Evolutionary conservation across 2,113 vertebrate species (phyloP).

Genomic region (Camelus dromedarius): DNA sequence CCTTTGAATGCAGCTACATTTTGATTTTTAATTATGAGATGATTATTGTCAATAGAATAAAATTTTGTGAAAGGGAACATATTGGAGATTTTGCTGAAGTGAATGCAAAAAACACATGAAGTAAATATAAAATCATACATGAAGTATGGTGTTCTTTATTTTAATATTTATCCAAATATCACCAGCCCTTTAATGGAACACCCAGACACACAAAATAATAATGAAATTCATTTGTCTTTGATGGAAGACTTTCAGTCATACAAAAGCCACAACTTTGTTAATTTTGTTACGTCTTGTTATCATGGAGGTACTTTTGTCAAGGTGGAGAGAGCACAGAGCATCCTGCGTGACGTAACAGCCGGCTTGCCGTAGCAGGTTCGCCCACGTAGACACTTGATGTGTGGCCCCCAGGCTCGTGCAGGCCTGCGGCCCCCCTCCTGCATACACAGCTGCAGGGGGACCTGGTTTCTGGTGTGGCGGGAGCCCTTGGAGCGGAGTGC

Average conservation of each 20-base stretch:
- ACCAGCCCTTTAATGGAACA: not conserved
- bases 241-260: not conserved
- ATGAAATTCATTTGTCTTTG: not conserved
- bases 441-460: accelerated
- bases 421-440: too few relatives aligned
- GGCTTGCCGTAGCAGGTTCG: not conserved
- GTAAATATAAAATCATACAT: not conserved
- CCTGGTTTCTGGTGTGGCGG: accelerated
- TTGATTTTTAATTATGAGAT: not conserved
- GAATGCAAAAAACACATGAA: not conserved
- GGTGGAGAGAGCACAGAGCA: too few relatives aligned
- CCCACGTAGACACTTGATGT: accelerated
- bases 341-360: not conserved
- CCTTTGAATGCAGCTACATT: not conserved
- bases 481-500: too few relatives aligned
- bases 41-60: not conserved
- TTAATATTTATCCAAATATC: not conserved
- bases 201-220: too few relatives aligned
- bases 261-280: not conserved
- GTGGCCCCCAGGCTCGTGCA: too few relatives aligned
- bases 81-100: not conserved
- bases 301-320: not conserved
- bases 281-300: not conserved
- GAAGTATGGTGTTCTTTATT: not conserved
- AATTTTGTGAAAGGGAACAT: not conserved